Base-by-base conservation (phyloP, 2,113 vertebrate species). In the Hypanus sabinus region DNA sequence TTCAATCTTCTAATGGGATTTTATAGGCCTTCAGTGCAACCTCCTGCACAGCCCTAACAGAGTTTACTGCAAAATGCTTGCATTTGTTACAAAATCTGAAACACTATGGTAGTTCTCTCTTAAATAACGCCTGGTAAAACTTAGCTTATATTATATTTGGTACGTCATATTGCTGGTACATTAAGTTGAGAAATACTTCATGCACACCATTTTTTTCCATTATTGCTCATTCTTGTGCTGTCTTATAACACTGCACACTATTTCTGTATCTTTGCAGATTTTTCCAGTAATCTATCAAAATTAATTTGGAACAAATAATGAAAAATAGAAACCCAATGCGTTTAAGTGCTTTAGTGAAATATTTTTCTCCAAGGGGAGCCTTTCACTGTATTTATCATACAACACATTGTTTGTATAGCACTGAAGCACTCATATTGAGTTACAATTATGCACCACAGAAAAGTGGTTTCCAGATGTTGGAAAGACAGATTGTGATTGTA, bases 401-500 rank as follows among this genome's bases (percentile, higher is more conserved):
- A 93, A 73, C 91, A 93, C 70, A 12, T 93, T 93, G 91, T 93
- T 93, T 93, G 91, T 93, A 73, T 30, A 93, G 70, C 70, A 73
- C 70, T 93, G 91, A 93, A 93, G 91, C 71, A 27, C 91, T 46
- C 38, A 73, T 93, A 93, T 93, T 93, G 91, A 93, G 91, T 93
- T 93, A 93, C 85, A 90, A 90, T 90, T 90, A 90, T 90, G 27
- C 85, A 33, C 85, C 96, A 96, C 94, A 93, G 91, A 96, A 97
- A 98, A 97, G 97, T 97, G 96, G 97, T 98, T 98, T 97, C 97
- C 97, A 98, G 97, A 98, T 98, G 98, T 98, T 97, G 96, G 97
- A 97, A 96, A 97, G 97, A 97, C 97, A 98, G 98, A 98, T 98
- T 97, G 97, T 98, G 98, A 99, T 99, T 99, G 98, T 97, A 97